Conservation (phyloP, 2,888 invertebrate species). For the Drosophila tripunctata region DNA sequence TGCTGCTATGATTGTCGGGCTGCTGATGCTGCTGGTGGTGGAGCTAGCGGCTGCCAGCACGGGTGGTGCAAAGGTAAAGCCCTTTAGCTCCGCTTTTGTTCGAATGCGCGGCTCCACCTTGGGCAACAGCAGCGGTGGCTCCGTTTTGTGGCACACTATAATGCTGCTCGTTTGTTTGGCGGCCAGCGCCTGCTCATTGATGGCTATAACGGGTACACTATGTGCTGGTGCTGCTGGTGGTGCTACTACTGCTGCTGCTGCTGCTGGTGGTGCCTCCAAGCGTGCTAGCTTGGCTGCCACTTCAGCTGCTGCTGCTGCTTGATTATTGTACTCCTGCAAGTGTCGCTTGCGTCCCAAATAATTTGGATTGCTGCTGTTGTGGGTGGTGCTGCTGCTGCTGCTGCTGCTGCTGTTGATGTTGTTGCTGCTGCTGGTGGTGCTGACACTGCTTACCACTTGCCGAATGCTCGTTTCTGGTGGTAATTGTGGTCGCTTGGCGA, state of each 20-base stretch:
- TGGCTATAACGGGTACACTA: conserved; percentile 65
- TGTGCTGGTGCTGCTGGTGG: conserved; percentile 1
- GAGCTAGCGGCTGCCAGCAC: conserved; percentile 42
- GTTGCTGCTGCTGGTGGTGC: conserved; percentile 13
- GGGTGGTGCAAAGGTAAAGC: conserved; percentile 82
- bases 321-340: conserved; percentile 77
- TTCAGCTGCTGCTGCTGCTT: conserved; percentile 41
- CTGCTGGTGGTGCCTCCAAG: conserved; percentile 37
- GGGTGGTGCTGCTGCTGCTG: conserved; percentile 33
- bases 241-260: conserved; percentile 47
- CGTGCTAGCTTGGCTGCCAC: conserved; percentile 61
- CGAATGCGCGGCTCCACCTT: conserved; percentile 34
- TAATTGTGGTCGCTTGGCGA: conserved; percentile 66
- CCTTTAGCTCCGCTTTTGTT: conserved; percentile 88
- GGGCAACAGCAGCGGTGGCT: conserved; percentile 17
- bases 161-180: conserved; percentile 29
- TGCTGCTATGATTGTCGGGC: too few species aligned
- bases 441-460: conserved; percentile 33
- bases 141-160: conserved; percentile 22
- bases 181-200: conserved; percentile 66
- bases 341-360: conserved; percentile 79
- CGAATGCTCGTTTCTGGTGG: conserved; percentile 69
- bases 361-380: conserved; percentile 73
- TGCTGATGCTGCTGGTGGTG: conserved; percentile 24
- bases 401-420: conserved; percentile 1